Conservation (phyloP, 2,888 invertebrate genomes). For the Melanargia galathea region DNA sequence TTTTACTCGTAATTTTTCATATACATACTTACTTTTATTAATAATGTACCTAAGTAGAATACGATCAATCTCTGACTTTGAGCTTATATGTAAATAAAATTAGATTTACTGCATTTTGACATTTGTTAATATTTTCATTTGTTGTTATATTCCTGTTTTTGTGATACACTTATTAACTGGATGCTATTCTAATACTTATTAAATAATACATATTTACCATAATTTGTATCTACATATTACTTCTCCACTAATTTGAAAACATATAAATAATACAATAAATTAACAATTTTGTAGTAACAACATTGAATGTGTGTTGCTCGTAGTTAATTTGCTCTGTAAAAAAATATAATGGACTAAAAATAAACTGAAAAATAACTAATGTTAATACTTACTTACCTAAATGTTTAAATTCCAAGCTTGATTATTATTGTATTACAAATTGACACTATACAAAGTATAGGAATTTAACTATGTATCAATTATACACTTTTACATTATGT, state of each 20-base stretch:
- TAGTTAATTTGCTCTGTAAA: too few species aligned
- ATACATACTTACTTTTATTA: neutral
- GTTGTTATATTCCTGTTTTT: neutral
- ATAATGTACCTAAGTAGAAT: neutral
- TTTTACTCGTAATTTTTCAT: too few species aligned
- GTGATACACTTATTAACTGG: neutral
- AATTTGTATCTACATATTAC: too few species aligned
- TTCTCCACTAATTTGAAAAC: too few species aligned
- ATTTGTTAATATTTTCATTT: constrained; percentile 2
- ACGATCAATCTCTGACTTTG: neutral
- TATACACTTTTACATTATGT: constrained; percentile 41
- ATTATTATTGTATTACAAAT: constrained; percentile 7
- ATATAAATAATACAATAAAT: too few species aligned
- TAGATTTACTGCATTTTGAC: neutral
- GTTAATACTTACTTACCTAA: neutral
- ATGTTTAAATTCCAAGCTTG: neutral
- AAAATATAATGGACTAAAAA: too few species aligned
- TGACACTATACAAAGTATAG: constrained; percentile 20
- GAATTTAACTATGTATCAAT: constrained; percentile 13
- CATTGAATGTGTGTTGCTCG: too few species aligned
- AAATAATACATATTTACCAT: too few species aligned
- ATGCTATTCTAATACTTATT: too few species aligned
- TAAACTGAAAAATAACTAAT: neutral
- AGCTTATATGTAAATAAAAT: constrained; percentile 4
- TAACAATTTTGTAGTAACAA: neutral